Conservation (phyloP, 2,797 vertebrate species). For the Myotis planiceps region DNA sequence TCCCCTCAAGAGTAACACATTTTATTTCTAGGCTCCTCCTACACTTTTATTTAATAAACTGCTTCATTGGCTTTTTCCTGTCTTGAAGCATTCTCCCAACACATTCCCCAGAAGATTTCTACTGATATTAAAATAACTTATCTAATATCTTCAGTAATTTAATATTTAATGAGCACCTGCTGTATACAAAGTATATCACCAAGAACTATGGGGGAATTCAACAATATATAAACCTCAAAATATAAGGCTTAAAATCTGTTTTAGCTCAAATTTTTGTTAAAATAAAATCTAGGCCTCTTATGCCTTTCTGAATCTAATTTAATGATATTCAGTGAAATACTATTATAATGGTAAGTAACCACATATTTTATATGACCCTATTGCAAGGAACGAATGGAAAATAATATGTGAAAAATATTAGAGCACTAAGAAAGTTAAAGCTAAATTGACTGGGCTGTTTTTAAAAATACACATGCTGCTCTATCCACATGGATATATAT, state of each 20-base stretch:
- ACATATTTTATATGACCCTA: background rate
- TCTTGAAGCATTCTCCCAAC: background rate
- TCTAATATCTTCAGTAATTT: background rate
- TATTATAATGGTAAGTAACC: background rate
- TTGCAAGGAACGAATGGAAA: background rate
- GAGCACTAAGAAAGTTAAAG: background rate
- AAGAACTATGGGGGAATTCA: background rate
- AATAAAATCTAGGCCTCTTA: background rate
- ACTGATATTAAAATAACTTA: conserved; percentile 17
- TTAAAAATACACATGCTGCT: background rate
- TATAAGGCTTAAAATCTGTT: background rate
- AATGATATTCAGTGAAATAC: background rate
- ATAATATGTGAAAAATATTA: background rate
- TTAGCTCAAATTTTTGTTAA: background rate
- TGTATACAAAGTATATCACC: background rate
- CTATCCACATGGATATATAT: background rate
- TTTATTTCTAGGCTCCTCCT: background rate
- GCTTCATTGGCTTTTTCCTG: background rate
- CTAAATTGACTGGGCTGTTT: background rate
- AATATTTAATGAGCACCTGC: conserved; percentile 56
- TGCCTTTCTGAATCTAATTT: background rate
- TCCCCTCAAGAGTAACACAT: background rate
- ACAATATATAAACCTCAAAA: background rate
- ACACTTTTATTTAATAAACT: conserved; percentile 8
- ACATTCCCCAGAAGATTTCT: background rate